phyloP scores from a whole-genome alignment of 2,888 invertebrate genomes.

The Volucella bombylans region DNA sequence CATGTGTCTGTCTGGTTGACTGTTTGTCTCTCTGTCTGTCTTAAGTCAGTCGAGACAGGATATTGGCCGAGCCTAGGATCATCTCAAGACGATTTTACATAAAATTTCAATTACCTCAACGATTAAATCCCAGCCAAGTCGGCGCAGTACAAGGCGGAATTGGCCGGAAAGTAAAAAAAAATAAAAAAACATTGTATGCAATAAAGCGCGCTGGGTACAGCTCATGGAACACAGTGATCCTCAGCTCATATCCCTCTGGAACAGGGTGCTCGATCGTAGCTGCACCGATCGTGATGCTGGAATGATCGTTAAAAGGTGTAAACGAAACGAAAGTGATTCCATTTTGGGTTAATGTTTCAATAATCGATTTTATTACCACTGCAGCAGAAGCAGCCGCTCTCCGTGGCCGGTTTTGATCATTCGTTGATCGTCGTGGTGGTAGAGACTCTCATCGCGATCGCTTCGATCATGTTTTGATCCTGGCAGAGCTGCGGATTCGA shows the following conservation, averaged over 20 bases:
- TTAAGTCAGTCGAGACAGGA: constrained; percentile 44
- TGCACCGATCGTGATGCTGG: constrained; percentile 66
- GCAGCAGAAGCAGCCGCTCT: constrained; percentile 62
- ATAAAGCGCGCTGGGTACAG: constrained; percentile 47
- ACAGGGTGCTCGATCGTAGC: constrained; percentile 25
- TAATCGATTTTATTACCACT: constrained; percentile 73
- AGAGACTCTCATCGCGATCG: constrained; percentile 24
- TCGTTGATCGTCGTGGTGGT: constrained; percentile 15
- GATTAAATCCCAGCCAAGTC: constrained; percentile 55
- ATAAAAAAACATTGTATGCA: constrained; percentile 62
- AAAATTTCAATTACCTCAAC: constrained; percentile 73
- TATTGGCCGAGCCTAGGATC: constrained; percentile 70
- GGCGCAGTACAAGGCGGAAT: constrained; percentile 33
- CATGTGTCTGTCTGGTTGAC: constrained; percentile 67
- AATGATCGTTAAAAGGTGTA: constrained; percentile 77
- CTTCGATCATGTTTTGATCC: constrained; percentile 68
- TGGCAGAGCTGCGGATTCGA: constrained; percentile 27
- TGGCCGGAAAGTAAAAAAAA: constrained; percentile 7
- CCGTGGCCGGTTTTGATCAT: constrained; percentile 45
- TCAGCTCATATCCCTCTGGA: too few species aligned
- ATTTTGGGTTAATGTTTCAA: constrained; percentile 75
- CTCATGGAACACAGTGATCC: too few species aligned
- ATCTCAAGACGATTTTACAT: constrained; percentile 72
- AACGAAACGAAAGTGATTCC: constrained; percentile 77
- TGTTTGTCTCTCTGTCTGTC: constrained; percentile 5